Conservation (phyloP, 1,140 invertebrate genomes). For the Antheraea mylitta region DNA sequence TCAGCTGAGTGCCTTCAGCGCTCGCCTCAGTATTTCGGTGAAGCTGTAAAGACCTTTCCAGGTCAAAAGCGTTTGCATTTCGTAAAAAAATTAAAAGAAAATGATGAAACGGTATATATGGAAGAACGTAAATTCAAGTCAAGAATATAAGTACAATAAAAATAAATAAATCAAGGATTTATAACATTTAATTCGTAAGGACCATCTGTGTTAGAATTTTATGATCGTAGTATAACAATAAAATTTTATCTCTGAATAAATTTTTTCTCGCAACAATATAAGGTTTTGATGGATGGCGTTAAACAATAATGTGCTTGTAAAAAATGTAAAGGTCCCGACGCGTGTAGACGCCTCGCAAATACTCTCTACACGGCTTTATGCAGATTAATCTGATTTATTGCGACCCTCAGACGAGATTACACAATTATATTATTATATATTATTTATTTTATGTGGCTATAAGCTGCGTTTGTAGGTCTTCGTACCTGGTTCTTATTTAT, state of each 20-base stretch:
- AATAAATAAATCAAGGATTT: background rate
- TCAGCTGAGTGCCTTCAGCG: too few relatives aligned
- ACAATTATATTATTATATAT: background rate
- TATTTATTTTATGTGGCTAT: background rate
- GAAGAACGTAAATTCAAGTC: too few relatives aligned
- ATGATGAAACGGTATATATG: too few relatives aligned
- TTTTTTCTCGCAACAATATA: constrained; percentile 1
- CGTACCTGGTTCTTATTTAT: too few relatives aligned
- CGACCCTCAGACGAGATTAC: background rate
- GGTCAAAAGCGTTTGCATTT: too few relatives aligned
- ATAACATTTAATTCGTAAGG: background rate
- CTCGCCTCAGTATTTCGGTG: too few relatives aligned
- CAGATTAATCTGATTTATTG: constrained; percentile 2
- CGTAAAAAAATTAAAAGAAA: too few relatives aligned
- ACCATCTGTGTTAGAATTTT: background rate
- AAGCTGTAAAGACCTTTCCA: too few relatives aligned
- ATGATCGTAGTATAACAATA: background rate
- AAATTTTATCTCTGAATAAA: constrained; percentile 5
- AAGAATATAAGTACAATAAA: too few relatives aligned
- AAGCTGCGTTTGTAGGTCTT: background rate
- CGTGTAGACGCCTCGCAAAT: constrained; percentile 1
- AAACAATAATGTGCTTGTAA: constrained; percentile 1
- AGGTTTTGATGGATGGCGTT: constrained; percentile 2
- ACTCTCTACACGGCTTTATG: background rate
- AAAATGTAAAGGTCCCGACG: constrained; percentile 2